phyloP scores from a whole-genome alignment of 23 tunicate genomes.

The Phallusia fumigata region DNA sequence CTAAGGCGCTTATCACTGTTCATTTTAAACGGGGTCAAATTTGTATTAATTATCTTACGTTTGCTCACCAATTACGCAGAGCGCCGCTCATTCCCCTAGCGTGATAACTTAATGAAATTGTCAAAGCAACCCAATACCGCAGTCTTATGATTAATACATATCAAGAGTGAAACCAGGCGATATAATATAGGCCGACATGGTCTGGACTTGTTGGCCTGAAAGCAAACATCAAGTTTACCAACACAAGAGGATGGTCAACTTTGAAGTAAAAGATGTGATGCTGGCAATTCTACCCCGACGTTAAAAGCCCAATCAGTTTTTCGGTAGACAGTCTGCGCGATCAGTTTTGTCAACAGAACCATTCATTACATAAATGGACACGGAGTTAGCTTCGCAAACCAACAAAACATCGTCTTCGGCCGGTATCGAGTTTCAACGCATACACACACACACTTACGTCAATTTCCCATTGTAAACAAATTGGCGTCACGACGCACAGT shows the following conservation, averaged over 20 bases:
- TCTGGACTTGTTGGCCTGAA: not conserved
- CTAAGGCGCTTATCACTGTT: not conserved
- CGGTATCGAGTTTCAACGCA: constrained; percentile 1
- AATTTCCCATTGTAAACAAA: constrained; percentile 8
- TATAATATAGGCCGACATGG: not conserved
- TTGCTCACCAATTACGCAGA: too few species aligned
- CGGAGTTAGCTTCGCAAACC: not conserved
- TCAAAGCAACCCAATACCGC: too few species aligned
- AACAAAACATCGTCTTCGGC: not conserved
- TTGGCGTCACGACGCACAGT: not conserved
- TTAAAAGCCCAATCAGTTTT: too few species aligned
- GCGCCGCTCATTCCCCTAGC: too few species aligned
- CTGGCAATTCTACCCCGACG: too few species aligned
- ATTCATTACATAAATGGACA: too few species aligned
- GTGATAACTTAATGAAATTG: too few species aligned
- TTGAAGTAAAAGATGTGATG: too few species aligned
- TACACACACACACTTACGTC: constrained; percentile 11
- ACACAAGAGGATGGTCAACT: not conserved
- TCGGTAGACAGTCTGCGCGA: too few species aligned
- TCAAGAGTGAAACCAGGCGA: not conserved
- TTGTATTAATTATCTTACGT: not conserved
- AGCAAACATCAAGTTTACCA: constrained; percentile 10
- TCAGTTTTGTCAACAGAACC: too few species aligned
- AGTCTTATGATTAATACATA: too few species aligned
- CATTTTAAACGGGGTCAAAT: not conserved